Percentiles rank a stretch among this genome's conserved stretches.
Evolutionary conservation across 2,888 invertebrate genomes (phyloP).

Genomic region (Meganola albula): DNA sequence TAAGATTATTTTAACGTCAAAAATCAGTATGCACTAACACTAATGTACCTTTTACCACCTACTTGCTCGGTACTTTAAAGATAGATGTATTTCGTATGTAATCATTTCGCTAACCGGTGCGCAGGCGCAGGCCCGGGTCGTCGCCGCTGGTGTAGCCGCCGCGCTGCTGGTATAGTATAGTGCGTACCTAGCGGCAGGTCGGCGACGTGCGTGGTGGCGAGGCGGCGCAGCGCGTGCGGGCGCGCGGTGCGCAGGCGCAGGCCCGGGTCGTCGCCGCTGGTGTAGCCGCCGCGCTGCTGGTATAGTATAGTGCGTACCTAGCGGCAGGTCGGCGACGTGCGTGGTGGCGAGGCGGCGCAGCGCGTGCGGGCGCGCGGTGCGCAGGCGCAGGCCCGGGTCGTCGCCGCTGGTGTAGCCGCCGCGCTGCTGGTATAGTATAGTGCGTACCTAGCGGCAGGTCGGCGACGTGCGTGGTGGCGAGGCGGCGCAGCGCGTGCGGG

Average conservation of each 20-base stretch:
- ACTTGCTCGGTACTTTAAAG: too few species aligned
- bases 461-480: slow-evolving; percentile 81
- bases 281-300: slow-evolving; percentile 26
- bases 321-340: slow-evolving; percentile 82
- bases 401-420: slow-evolving; percentile 61
- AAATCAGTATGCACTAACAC: too few species aligned
- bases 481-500: slow-evolving; percentile 81
- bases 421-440: slow-evolving; percentile 46
- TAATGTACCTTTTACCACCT: too few species aligned
- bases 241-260: slow-evolving; percentile 80
- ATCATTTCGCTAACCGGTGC: too few species aligned
- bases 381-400: slow-evolving; percentile 90
- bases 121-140: slow-evolving; percentile 92
- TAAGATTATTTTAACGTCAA: too few species aligned
- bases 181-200: slow-evolving; percentile 80
- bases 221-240: slow-evolving; percentile 81
- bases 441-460: slow-evolving; percentile 56
- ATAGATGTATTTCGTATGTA: too few species aligned
- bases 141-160: slow-evolving; percentile 61
- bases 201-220: slow-evolving; percentile 81
- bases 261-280: slow-evolving; percentile 88
- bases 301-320: slow-evolving; percentile 37
- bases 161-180: slow-evolving; percentile 80
- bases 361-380: slow-evolving; percentile 83
- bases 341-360: slow-evolving; percentile 75